These are phyloP conservation scores for Fukomys damarensis DNA, from an alignment of 2,113 vertebrate species.

Conservation along the genomic window DNA sequence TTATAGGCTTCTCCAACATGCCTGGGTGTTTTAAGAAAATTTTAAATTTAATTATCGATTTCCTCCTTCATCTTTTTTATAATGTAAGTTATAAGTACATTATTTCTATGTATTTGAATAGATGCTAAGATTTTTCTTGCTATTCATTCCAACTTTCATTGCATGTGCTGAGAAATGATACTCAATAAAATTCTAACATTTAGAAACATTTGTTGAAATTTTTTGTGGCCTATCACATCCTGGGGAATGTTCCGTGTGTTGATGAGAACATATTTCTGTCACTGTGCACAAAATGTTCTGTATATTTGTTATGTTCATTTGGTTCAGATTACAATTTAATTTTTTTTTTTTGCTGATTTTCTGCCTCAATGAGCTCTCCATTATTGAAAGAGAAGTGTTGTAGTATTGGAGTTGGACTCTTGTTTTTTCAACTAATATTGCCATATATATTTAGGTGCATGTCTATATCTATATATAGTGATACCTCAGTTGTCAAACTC, in stretches of 20 bases:
- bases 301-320: neutral
- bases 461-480: no score
- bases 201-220: neutral
- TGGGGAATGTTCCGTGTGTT: neutral
- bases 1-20: neutral
- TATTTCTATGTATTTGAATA: neutral
- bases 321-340: neutral
- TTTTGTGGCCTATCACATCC: neutral
- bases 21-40: neutral
- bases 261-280: neutral
- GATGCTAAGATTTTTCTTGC: neutral
- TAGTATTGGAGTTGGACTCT: no score
- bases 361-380: neutral
- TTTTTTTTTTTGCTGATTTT: neutral
- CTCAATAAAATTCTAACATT: neutral
- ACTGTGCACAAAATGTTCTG: neutral
- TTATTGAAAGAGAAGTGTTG: neutral
- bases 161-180: neutral
- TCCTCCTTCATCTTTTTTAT: neutral
- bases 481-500: neutral
- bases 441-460: no score
- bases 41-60: neutral
- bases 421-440: no score
- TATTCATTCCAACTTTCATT: neutral
- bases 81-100: neutral